A percentile compares a stretch with the other conserved stretches of the same genome.
These are phyloP conservation scores for Pyrrhopygopsis socrates DNA, from an alignment of 2,888 invertebrate genomes.

Conservation along the genomic window DNA sequence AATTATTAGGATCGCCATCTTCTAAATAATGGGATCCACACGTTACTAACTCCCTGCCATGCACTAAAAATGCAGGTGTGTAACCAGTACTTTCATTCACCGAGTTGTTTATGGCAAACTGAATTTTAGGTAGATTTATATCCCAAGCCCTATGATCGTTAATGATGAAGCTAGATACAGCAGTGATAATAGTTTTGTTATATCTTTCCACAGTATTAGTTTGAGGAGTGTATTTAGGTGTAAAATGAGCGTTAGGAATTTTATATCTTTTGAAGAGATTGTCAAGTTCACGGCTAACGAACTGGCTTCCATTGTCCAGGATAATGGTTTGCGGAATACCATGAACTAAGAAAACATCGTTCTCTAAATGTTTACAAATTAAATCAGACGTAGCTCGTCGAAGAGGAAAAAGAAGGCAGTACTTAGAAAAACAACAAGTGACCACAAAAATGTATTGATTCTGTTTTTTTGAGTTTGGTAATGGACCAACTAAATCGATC, in stretches of 20 bases:
- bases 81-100: slow-evolving; percentile 4
- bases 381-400: not conserved
- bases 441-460: slow-evolving; percentile 8
- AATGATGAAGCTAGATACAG: not conserved
- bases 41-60: not conserved
- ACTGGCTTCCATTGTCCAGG: slow-evolving; percentile 10
- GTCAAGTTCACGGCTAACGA: not conserved
- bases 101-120: slow-evolving; percentile 18
- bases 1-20: too few species aligned
- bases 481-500: slow-evolving; percentile 27
- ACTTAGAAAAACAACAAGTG: slow-evolving; percentile 10
- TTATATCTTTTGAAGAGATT: not conserved
- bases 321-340: slow-evolving; percentile 18
- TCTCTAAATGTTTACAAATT: not conserved
- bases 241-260: not conserved
- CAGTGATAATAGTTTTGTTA: not conserved
- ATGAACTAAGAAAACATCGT: slow-evolving; percentile 5
- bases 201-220: slow-evolving; percentile 11
- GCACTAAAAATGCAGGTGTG: not conserved
- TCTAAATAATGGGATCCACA: slow-evolving; percentile 3
- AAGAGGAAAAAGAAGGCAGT: not conserved
- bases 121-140: not conserved
- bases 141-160: slow-evolving; percentile 17
- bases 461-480: not conserved
- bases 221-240: slow-evolving; percentile 4